phyloP scores from a whole-genome alignment of 2,888 invertebrate species.

The Drosophila mettleri region DNA sequence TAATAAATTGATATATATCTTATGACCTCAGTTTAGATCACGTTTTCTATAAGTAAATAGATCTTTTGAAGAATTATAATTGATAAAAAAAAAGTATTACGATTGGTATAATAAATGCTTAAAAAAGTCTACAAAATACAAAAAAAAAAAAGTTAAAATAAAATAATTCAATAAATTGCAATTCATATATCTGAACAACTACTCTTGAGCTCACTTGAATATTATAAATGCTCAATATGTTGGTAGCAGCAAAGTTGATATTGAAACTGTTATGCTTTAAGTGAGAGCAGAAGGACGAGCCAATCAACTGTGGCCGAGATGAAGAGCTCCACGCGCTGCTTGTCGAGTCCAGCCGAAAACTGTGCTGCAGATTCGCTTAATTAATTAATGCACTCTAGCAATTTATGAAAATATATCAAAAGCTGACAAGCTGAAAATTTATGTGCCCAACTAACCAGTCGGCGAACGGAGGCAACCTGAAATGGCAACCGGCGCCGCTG shows the following conservation, averaged over 20 bases:
- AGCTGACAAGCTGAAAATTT: constrained; percentile 85
- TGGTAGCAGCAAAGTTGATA: neutral
- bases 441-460: constrained; percentile 75
- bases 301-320: neutral
- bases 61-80: too few relatives aligned
- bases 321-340: constrained; percentile 17
- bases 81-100: too few relatives aligned
- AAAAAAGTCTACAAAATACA: too few relatives aligned
- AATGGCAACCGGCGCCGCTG: constrained; percentile 75
- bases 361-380: constrained; percentile 70
- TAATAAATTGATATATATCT: neutral
- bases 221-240: neutral
- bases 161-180: neutral
- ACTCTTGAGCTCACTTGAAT: neutral
- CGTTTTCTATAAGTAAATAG: too few relatives aligned
- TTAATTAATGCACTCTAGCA: constrained; percentile 85
- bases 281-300: neutral
- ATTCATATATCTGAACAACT: neutral
- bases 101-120: too few relatives aligned
- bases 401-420: constrained; percentile 85
- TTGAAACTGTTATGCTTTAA: neutral
- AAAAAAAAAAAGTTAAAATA: neutral
- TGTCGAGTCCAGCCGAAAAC: constrained; percentile 50
- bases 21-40: too few relatives aligned
- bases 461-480: constrained; percentile 45